A percentile compares a stretch with the other conserved stretches of the same genome.
These are phyloP conservation scores for Parapsyche elsis DNA, from an alignment of 1,140 invertebrate genomes.

Conservation along the genomic window DNA sequence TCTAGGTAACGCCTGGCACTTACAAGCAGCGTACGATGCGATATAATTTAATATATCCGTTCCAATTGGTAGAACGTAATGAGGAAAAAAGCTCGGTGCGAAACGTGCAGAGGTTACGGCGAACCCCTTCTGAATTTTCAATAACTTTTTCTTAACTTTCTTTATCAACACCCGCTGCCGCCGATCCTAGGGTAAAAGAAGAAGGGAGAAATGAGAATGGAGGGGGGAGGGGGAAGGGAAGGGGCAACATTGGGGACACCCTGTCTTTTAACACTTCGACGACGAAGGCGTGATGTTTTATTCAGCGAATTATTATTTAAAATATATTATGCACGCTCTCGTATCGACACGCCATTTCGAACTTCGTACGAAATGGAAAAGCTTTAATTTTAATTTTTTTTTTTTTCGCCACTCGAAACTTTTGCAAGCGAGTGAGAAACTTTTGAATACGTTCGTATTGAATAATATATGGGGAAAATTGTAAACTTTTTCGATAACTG, in stretches of 20 bases:
- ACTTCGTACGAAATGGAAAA: too few species aligned
- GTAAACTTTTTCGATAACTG: background rate
- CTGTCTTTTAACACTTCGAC: conserved; percentile 4
- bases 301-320: too few species aligned
- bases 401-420: too few species aligned
- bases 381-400: too few species aligned
- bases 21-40: background rate
- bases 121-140: background rate
- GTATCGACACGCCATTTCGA: too few species aligned
- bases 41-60: conserved; percentile 8
- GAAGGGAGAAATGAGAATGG: too few species aligned
- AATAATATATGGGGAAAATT: background rate
- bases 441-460: background rate
- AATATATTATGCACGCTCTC: too few species aligned
- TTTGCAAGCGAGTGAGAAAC: background rate
- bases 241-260: background rate
- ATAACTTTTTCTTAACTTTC: conserved; percentile 9
- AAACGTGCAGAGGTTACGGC: background rate
- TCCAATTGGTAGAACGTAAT: background rate
- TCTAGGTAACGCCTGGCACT: background rate
- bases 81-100: background rate
- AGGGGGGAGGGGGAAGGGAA: background rate
- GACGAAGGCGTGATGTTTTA: background rate
- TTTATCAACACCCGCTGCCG: conserved; percentile 6
- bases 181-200: background rate